These are phyloP conservation scores for Geophilus truncorum DNA, from an alignment of 2,888 invertebrate genomes.

Conservation along the genomic window DNA sequence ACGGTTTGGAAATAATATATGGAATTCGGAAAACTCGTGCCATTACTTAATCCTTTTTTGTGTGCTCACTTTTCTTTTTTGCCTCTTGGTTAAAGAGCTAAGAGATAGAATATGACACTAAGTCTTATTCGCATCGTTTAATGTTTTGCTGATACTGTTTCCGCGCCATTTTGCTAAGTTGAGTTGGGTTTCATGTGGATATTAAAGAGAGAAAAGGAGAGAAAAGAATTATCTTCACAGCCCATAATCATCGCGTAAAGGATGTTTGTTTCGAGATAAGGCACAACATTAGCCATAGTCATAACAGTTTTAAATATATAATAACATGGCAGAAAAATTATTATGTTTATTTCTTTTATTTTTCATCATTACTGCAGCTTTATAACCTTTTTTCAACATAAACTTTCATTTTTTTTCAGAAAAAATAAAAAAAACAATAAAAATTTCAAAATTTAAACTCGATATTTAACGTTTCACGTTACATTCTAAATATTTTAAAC, in stretches of 20 bases:
- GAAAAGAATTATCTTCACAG: slow-evolving; percentile 30
- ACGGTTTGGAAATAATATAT: neutral
- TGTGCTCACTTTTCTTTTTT: neutral
- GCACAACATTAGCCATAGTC: slow-evolving; percentile 13
- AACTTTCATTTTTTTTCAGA: neutral
- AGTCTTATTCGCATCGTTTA: slow-evolving; percentile 18
- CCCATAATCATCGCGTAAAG: slow-evolving; percentile 28
- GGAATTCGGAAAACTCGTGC: neutral
- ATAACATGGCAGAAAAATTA: neutral
- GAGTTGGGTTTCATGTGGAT: slow-evolving; percentile 28
- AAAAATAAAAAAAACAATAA: neutral
- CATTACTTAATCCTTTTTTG: neutral
- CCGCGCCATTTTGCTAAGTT: slow-evolving; percentile 33
- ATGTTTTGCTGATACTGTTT: slow-evolving; percentile 33
- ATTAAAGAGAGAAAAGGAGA: slow-evolving; percentile 19
- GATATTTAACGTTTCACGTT: too few species aligned
- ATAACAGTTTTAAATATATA: slow-evolving; percentile 17
- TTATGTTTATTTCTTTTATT: slow-evolving; percentile 15
- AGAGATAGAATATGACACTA: slow-evolving; percentile 14
- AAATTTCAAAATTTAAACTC: neutral
- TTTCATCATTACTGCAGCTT: neutral
- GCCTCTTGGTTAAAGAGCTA: neutral
- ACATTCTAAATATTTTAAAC: too few species aligned
- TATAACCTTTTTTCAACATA: neutral
- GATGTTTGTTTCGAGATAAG: slow-evolving; percentile 30